These are phyloP conservation scores for Drosophila cardini DNA, from an alignment of 1,140 invertebrate genomes.

Conservation along the genomic window DNA sequence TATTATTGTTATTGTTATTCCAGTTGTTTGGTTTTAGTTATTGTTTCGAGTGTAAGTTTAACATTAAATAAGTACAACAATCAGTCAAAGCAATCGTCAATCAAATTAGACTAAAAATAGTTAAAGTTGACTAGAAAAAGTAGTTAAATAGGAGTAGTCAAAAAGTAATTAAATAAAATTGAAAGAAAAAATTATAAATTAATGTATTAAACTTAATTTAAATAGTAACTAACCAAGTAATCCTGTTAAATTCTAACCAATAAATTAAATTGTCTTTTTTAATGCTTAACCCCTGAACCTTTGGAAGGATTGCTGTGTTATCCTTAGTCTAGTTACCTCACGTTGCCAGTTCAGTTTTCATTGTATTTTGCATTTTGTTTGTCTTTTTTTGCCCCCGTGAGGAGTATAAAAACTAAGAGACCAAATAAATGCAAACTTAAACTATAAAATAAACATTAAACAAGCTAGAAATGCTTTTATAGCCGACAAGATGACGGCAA, in stretches of 20 bases:
- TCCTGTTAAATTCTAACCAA: too few relatives aligned
- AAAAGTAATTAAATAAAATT: too few relatives aligned
- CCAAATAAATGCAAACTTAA: conserved; percentile 84
- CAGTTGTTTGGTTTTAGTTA: conserved; percentile 38
- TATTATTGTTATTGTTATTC: conserved; percentile 22
- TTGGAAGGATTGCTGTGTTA: neutral
- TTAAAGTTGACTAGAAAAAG: neutral
- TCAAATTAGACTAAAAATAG: conserved; percentile 16
- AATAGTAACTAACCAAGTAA: too few relatives aligned
- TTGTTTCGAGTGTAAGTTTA: conserved; percentile 8
- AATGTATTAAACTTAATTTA: too few relatives aligned
- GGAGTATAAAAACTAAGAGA: conserved; percentile 80
- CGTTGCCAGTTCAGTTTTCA: neutral
- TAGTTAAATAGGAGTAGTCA: too few relatives aligned
- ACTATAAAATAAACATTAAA: conserved; percentile 84
- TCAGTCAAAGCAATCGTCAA: conserved; percentile 15
- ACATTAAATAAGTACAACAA: conserved; percentile 8
- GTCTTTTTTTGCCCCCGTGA: conserved; percentile 29
- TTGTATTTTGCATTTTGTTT: conserved; percentile 45
- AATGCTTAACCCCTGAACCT: neutral
- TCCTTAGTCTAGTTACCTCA: neutral
- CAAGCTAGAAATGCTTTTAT: conserved; percentile 84
- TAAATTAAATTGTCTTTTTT: too few relatives aligned
- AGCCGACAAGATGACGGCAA: conserved; percentile 65
- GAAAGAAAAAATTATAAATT: too few relatives aligned